Base-by-base conservation (phyloP, 2,113 vertebrate species). In the Mungos mungo region DNA sequence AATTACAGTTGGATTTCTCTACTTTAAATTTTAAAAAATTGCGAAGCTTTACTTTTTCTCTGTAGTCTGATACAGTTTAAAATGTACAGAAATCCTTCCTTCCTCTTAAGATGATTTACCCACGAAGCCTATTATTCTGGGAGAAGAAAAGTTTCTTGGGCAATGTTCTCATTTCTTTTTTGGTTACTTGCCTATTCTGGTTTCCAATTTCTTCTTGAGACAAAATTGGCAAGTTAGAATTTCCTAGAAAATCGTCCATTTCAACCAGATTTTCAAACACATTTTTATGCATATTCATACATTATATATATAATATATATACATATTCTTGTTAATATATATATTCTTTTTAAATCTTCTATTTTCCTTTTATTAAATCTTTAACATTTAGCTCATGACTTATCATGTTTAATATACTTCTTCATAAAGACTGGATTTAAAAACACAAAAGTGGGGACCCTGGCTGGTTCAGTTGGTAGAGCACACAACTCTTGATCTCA, bases 191-290 rank as follows among this genome's bases (percentile, higher is more conserved):
- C 68, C 18, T 54, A 52, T 71, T 90, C 92, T 83, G 82, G 25
- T 69, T 88, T 83, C 76, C 50, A 69, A 35, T 94, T 68, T 77
- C 68, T 87, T 82, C 87, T 54, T 69, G 38, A 82, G 76, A 77
- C 50, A 94, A 95, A 90, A 96, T 47, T 45, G 76, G 60, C 82
- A 83, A 91, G 45, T 91, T 72, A 27, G 65, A 74, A 88, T 93
- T 92, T 91, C 82, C 57, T 23, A 50, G 38, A 83, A 90, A 91
- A 94, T 27, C 76, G 88, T 82, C 35, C 25, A 72, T 87, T 93
- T 66, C 66, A 66, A 81, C 31, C 45, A 81, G 31, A 95, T 90
- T 85, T 90, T 93, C 85, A 93, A 68, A 87, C 21, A 57, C 31
- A 79, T 79, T 77, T 77, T 77, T 47, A 77, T 77, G 29, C 74